phyloP scores from a whole-genome alignment of 2,888 invertebrate species.

The Cyaniris semiargus region DNA sequence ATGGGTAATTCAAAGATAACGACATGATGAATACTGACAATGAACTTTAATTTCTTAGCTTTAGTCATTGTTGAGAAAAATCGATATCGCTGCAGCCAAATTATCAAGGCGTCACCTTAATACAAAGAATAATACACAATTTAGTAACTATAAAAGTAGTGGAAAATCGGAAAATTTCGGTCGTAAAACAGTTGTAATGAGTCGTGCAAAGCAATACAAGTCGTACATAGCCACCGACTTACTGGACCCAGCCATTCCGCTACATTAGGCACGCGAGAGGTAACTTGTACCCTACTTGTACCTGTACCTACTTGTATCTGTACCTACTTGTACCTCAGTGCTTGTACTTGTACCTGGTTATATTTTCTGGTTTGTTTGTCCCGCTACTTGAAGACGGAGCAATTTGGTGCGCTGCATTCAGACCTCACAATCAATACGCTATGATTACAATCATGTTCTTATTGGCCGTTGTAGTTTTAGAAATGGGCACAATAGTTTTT shows the following conservation, averaged over 20 bases:
- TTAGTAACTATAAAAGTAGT: background rate
- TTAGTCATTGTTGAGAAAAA: no score
- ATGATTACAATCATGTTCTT: background rate
- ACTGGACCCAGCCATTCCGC: constrained; percentile 46
- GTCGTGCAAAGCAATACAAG: background rate
- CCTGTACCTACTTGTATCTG: no score
- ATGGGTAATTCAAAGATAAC: no score
- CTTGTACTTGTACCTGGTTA: constrained; percentile 34
- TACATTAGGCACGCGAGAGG: constrained; percentile 50
- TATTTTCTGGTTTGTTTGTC: background rate
- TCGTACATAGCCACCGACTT: constrained; percentile 32
- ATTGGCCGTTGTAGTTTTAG: background rate
- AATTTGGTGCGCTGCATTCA: background rate
- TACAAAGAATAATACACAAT: background rate
- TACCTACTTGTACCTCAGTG: constrained; percentile 25
- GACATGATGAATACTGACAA: no score
- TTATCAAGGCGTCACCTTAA: no score
- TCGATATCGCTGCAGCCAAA: no score
- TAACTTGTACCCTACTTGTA: constrained; percentile 5
- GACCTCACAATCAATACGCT: background rate
- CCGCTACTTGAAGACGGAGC: background rate
- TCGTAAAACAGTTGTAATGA: background rate
- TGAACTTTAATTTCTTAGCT: no score
- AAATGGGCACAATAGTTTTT: background rate
- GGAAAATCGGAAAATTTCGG: background rate